A percentile compares a stretch with the other conserved stretches of the same genome.
Conservation (phyloP, 2,113 vertebrate genomes). For the Cathartes aura region DNA sequence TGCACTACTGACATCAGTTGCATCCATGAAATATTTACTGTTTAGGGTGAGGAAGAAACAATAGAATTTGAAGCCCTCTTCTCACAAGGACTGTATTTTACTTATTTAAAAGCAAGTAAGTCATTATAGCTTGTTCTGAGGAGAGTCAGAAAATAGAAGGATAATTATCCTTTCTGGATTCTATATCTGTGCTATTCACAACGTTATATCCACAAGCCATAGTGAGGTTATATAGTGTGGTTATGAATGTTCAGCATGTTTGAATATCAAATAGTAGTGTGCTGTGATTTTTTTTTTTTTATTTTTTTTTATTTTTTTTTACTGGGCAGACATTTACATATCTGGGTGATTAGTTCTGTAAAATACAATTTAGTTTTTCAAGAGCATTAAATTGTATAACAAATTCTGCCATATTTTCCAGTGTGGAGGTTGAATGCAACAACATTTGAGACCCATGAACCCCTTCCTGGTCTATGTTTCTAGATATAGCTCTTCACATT, state of each 20-base stretch:
- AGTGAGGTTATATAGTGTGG: background rate
- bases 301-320: background rate
- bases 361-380: background rate
- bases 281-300: background rate
- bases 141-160: background rate
- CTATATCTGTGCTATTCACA: background rate
- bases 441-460: background rate
- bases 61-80: background rate
- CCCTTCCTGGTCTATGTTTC: background rate
- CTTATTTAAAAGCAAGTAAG: background rate
- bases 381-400: background rate
- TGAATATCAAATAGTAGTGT: background rate
- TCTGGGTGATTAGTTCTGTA: background rate
- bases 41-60: background rate
- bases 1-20: background rate
- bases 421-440: background rate
- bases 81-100: background rate
- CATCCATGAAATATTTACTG: background rate
- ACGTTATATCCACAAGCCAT: background rate
- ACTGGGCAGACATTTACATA: background rate
- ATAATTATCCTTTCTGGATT: background rate
- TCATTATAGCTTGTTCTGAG: background rate
- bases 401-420: background rate
- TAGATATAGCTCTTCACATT: background rate
- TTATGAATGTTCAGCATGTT: background rate